Evolutionary conservation across 2,113 vertebrate genomes (phyloP).

Genomic region (Apodemus sylvaticus): DNA sequence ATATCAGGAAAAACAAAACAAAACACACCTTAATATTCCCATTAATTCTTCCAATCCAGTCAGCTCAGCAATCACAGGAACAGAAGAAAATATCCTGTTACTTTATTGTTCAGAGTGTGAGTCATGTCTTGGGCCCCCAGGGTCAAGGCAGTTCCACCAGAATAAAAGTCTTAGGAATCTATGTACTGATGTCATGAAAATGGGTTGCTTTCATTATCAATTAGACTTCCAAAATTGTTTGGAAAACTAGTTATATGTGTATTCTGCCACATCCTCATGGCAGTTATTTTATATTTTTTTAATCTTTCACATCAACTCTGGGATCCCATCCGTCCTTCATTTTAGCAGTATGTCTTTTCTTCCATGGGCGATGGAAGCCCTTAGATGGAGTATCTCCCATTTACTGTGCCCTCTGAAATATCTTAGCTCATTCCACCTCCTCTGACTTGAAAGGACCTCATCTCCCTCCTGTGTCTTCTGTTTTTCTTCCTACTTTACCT

Average conservation of each 20-base stretch:
- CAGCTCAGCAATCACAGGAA: neutral
- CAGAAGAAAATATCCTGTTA: neutral
- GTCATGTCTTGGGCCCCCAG: neutral
- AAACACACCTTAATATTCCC: neutral
- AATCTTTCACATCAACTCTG: neutral
- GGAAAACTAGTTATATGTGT: neutral
- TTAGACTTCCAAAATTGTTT: neutral
- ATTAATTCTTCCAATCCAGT: neutral
- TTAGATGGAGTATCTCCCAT: neutral
- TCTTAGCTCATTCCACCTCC: neutral
- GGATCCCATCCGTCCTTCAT: neutral
- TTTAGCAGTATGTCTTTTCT: conserved; percentile 4
- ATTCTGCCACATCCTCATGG: neutral
- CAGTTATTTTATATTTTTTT: neutral
- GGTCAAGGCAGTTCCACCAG: neutral
- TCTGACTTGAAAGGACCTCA: neutral
- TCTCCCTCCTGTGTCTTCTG: neutral
- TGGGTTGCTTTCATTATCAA: neutral
- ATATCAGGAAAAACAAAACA: neutral
- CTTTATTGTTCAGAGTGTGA: neutral
- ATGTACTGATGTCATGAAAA: neutral
- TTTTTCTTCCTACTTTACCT: neutral
- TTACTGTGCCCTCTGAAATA: neutral
- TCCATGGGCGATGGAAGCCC: neutral
- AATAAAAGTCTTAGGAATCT: neutral